Conservation (phyloP, 2,888 invertebrate species). For the Anaspis maculata region DNA sequence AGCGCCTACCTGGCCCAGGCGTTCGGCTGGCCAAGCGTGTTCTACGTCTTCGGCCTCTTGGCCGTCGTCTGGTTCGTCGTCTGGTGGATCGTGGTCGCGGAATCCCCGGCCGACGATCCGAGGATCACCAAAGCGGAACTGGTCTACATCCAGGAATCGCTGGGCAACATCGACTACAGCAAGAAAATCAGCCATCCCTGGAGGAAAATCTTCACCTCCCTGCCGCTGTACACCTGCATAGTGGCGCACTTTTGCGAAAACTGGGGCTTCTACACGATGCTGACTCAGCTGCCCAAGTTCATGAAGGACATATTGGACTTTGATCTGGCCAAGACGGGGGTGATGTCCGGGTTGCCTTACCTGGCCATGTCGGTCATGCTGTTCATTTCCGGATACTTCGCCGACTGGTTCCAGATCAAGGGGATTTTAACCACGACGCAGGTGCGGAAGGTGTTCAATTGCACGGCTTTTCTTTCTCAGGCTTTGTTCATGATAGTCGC, state of each 20-base stretch:
- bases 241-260: conserved; percentile 81
- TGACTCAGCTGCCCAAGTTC: conserved; percentile 76
- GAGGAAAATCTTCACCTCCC: conserved; percentile 64
- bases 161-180: conserved; percentile 46
- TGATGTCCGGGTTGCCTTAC: conserved; percentile 80
- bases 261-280: conserved; percentile 82
- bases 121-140: conserved; percentile 64
- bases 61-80: conserved; percentile 64
- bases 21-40: conserved; percentile 74
- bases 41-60: conserved; percentile 59
- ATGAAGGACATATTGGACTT: conserved; percentile 69
- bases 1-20: conserved; percentile 64
- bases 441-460: conserved; percentile 61
- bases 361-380: conserved; percentile 77
- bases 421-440: conserved; percentile 63
- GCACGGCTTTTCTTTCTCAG: conserved; percentile 66
- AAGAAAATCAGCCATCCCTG: conserved; percentile 61
- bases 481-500: conserved; percentile 80
- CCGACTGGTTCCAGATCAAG: conserved; percentile 65
- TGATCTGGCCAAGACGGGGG: conserved; percentile 70
- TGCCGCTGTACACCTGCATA: conserved; percentile 76
- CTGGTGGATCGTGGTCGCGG: conserved; percentile 64
- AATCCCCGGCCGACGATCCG: conserved; percentile 67
- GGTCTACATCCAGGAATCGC: conserved; percentile 58
- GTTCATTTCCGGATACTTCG: conserved; percentile 72